phyloP scores from a whole-genome alignment of 2,888 invertebrate genomes.

The Caenorhabditis virilis region DNA sequence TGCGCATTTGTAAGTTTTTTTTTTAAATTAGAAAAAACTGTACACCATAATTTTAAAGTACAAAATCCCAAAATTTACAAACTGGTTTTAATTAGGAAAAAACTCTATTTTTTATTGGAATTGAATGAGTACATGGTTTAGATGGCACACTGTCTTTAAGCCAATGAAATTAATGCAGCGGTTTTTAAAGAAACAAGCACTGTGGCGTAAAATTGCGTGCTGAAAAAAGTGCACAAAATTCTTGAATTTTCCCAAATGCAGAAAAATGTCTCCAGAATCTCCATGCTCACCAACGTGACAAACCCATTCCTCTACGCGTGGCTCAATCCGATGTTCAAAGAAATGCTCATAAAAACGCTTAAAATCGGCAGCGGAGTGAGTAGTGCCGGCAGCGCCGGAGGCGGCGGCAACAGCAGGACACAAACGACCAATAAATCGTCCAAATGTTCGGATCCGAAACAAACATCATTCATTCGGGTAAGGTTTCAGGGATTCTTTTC shows the following conservation, averaged over 20 bases:
- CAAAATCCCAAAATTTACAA: no score
- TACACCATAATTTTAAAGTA: no score
- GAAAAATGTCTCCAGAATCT: slow-evolving; percentile 46
- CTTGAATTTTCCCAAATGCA: no score
- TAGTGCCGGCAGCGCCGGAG: no score
- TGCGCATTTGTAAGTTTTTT: slow-evolving; percentile 57
- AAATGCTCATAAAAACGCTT: slow-evolving; percentile 53
- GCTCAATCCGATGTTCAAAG: slow-evolving; percentile 60
- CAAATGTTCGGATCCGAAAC: slow-evolving; percentile 25
- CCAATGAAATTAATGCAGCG: not conserved
- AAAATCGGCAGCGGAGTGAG: no score
- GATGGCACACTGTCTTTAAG: not conserved
- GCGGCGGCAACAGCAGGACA: no score
- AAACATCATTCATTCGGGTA: slow-evolving; percentile 31
- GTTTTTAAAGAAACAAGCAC: not conserved
- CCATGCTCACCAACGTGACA: slow-evolving; percentile 58
- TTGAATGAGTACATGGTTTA: no score
- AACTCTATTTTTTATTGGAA: no score
- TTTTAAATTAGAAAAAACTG: no score
- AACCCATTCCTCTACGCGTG: slow-evolving; percentile 65
- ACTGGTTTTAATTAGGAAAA: no score
- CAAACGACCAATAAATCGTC: no score
- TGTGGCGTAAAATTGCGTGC: not conserved
- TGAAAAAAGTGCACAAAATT: not conserved
- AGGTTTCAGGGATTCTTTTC: no score